These are phyloP conservation scores for Drosophila oshimai DNA, from an alignment of 1,140 invertebrate genomes.

Conservation along the genomic window DNA sequence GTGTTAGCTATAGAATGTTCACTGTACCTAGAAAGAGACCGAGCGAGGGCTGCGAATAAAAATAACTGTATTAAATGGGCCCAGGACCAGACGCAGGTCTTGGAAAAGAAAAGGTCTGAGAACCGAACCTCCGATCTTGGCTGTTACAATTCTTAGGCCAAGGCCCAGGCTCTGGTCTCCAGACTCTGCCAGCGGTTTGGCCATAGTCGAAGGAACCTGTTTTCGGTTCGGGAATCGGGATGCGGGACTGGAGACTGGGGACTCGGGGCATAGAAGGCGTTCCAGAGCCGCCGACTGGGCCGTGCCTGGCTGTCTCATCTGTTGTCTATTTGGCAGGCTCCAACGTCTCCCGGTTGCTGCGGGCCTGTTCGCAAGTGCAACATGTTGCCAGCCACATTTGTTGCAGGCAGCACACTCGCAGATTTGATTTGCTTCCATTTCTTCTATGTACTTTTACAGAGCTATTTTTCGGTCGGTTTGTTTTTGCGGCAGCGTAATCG, in stretches of 20 bases:
- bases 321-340: constrained; percentile 71
- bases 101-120: constrained; percentile 32
- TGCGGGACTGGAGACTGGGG: too few species aligned
- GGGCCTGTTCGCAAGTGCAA: constrained; percentile 63
- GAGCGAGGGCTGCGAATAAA: constrained; percentile 37
- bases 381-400: constrained; percentile 67
- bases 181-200: constrained; percentile 15
- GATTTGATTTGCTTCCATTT: constrained; percentile 52
- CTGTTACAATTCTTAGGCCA: constrained; percentile 64
- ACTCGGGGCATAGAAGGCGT: constrained; percentile 55
- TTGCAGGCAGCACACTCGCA: constrained; percentile 63
- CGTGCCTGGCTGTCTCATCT: constrained; percentile 69
- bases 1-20: background rate
- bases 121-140: constrained; percentile 36
- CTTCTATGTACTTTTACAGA: constrained; percentile 13
- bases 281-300: constrained; percentile 51
- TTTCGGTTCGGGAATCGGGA: constrained; percentile 26
- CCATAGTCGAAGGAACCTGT: constrained; percentile 48
- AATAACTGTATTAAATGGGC: constrained; percentile 80
- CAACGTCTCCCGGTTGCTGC: constrained; percentile 51
- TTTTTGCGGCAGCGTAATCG: constrained; percentile 65
- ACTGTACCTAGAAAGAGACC: constrained; percentile 10
- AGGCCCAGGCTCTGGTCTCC: background rate
- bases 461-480: constrained; percentile 47
- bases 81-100: constrained; percentile 39